Evolutionary conservation across 1,140 invertebrate genomes (phyloP), one percentile per base, ranked within the genome.

Genomic region (Psilanteris sp.): DNA sequence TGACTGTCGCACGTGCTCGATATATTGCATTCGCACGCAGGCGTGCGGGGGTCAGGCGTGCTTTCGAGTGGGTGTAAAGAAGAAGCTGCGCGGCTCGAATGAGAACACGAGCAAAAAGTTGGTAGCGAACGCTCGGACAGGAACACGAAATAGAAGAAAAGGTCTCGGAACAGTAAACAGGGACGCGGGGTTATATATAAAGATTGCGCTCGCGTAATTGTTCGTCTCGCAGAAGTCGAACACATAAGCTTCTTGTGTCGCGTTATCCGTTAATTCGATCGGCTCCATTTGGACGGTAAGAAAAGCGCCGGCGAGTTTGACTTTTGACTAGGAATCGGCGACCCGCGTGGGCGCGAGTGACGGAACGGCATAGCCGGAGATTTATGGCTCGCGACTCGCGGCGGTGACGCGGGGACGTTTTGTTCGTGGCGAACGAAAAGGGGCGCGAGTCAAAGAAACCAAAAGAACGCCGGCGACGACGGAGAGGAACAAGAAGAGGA

Each of bases 1-100:
- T 87, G 84, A 86, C 79, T 81, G 66, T 82, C 78, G 77, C 77
- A 80, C 67, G 71, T 67, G 77, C 75, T 76, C 78, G 55, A 77
- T 78, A 78, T 79, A 76, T 79, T 71, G 78, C 76, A 71, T 67
- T 78, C 76, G n/a, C n/a, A 66, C 67, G 52, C 57, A 36, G 22
- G 15, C 13, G 29, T 2, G 22, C 46, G 48, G 22, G 15, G n/a
- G 29, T 2, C 14, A 43, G 48, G 41, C 29, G 20, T 18, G 62
- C 61, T 78, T 72, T 78, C 52, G 77, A 74, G 82, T 82, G 80
- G 77, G 81, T 83, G 78, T 79, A 64, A 48, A 61, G 71, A 31
- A 59, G 59, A 61, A 70, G 67, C 37, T 15, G 52, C 26, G 36
- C 36, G 8, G 44, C 11, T 8, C 34, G n/a, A 29, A n/a, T n/a